Conservation (phyloP, 1,140 invertebrate species). For the Vanessa tameamea region DNA sequence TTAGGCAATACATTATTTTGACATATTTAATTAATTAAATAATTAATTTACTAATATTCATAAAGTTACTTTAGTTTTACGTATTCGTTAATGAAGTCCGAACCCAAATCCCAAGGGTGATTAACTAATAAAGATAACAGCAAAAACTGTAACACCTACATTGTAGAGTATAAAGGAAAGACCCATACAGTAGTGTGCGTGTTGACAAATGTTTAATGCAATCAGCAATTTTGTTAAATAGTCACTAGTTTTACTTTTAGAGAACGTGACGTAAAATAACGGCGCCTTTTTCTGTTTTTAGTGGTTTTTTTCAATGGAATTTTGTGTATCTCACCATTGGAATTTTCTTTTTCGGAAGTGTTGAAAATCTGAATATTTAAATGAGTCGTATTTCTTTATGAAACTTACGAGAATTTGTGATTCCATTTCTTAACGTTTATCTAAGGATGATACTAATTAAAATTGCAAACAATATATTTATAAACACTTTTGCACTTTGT, state of each 20-base stretch:
- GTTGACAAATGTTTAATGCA: slow-evolving; percentile 13
- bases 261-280: not conserved
- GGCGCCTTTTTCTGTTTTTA: not conserved
- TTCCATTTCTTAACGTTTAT: no score
- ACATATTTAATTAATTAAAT: no score
- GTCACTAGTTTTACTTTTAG: not conserved
- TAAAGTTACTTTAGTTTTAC: not conserved
- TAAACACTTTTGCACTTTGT: not conserved
- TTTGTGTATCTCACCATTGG: not conserved
- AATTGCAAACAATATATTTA: not conserved
- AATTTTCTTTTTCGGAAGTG: not conserved
- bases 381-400: no score
- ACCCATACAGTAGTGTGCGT: not conserved
- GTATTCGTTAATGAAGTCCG: slow-evolving; percentile 21
- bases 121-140: slow-evolving; percentile 47
- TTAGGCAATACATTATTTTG: no score
- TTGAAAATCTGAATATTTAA: no score
- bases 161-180: not conserved
- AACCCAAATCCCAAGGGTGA: slow-evolving; percentile 38
- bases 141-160: not conserved
- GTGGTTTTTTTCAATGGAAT: not conserved
- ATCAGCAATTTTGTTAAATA: slow-evolving; percentile 8
- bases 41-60: no score
- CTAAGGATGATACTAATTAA: no score
- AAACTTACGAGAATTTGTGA: no score